phyloP scores from a whole-genome alignment of 1,140 invertebrate genomes.

The Amphibalanus amphitrite region DNA sequence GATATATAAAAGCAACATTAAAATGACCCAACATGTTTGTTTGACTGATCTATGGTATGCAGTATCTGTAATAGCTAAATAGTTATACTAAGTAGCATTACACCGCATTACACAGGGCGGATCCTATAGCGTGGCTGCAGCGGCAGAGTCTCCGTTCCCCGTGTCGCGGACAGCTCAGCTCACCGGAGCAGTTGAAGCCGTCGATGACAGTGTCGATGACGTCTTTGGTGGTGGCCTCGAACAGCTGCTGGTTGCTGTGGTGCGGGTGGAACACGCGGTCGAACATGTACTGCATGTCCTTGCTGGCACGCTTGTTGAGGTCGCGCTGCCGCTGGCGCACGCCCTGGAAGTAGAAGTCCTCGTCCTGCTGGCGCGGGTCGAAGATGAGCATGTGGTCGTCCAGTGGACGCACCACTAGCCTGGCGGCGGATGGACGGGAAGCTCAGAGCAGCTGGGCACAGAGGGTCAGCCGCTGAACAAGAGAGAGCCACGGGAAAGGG shows the following conservation, averaged over 20 bases:
- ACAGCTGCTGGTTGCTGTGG: conserved; percentile 51
- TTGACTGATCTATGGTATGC: too few relatives aligned
- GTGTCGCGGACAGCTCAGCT: too few relatives aligned
- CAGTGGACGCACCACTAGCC: conserved; percentile 47
- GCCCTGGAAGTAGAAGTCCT: conserved; percentile 66
- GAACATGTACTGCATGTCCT: conserved; percentile 72
- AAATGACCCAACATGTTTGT: too few relatives aligned
- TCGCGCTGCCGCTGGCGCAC: conserved; percentile 56
- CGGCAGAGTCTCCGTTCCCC: too few relatives aligned
- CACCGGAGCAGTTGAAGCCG: conserved; percentile 73
- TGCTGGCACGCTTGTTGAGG: conserved; percentile 59
- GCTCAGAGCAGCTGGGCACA: too few relatives aligned
- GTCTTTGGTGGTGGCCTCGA: conserved; percentile 54
- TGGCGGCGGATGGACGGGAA: too few relatives aligned
- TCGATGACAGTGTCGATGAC: conserved; percentile 55
- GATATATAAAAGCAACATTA: too few relatives aligned
- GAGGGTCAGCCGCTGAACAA: too few relatives aligned
- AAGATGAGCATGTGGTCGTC: conserved; percentile 66
- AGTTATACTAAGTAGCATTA: too few relatives aligned
- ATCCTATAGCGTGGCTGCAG: too few relatives aligned
- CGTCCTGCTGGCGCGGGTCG: conserved; percentile 65
- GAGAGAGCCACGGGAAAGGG: neutral
- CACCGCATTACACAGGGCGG: too few relatives aligned
- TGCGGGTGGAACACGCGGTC: conserved; percentile 56
- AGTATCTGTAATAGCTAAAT: too few relatives aligned